Conservation (phyloP, 2,888 invertebrate genomes). For the Listrodromus nycthemerus region DNA sequence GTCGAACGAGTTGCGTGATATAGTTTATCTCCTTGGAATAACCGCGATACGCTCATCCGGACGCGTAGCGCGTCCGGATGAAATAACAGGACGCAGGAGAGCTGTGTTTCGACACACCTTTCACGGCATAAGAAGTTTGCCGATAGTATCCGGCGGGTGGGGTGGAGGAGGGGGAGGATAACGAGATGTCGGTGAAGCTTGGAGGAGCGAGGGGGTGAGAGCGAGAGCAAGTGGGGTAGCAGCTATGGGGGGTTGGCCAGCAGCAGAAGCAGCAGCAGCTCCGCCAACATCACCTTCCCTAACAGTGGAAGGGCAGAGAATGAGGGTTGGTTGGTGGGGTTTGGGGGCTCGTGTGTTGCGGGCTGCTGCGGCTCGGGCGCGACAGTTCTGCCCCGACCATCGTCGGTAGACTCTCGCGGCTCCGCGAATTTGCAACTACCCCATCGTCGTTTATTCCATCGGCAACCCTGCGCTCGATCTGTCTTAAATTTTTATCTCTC, state of each 20-base stretch:
- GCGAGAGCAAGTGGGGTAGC: conserved; percentile 59
- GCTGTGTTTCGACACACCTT: conserved; percentile 67
- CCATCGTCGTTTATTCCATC: conserved; percentile 42
- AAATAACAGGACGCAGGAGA: conserved; percentile 42
- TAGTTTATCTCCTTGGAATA: neutral
- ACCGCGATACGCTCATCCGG: conserved; percentile 2
- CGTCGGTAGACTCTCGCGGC: conserved; percentile 78
- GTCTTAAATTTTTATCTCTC: conserved; percentile 24
- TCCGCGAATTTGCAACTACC: conserved; percentile 51
- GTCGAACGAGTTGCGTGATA: neutral
- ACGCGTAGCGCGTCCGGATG: conserved; percentile 14
- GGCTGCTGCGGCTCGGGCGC: conserved; percentile 84
- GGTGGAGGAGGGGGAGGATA: conserved; percentile 70
- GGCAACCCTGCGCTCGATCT: conserved; percentile 28
- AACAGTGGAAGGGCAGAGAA: conserved; percentile 54
- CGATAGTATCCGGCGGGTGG: conserved; percentile 69
- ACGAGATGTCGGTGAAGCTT: conserved; percentile 77
- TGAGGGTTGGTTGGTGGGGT: conserved; percentile 73
- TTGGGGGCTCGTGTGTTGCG: conserved; percentile 82
- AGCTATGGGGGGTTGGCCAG: conserved; percentile 62
- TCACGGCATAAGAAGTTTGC: conserved; percentile 72
- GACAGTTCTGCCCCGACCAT: conserved; percentile 83
- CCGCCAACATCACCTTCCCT: conserved; percentile 57
- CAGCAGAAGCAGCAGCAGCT: conserved; percentile 59
- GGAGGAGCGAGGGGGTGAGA: conserved; percentile 67